Evolutionary conservation across 2,888 invertebrate genomes (phyloP), one percentile per base, ranked within the genome.

Genomic region (Hesperia comma): DNA sequence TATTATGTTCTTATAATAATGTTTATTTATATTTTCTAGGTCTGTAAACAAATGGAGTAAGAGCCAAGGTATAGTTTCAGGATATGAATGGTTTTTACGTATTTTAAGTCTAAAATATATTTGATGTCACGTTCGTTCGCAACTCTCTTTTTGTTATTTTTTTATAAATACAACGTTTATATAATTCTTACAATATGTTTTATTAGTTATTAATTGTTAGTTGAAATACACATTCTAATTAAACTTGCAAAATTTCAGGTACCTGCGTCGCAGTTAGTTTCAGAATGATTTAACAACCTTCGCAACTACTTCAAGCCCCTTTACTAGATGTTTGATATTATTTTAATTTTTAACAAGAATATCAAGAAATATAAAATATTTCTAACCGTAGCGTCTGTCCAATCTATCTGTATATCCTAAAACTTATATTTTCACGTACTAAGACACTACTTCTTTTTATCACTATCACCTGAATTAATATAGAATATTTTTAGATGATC

Each of bases 401-500:
- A 69, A 71, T 74, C 63, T 71, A 72, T 72, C 70, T 15, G 63
- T 69, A 70, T 69, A 68, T 66, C 70, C 61, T 71, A 72, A 53
- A 55, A 77, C 75, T 78, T 75, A 76, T 79, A 80, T 80, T 79
- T 82, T 84, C 83, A 79, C 80, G 81, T 86, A 80, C 74, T 80
- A 72, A 64, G 78, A 78, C 81, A 80, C 78, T 74, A 77, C 81
- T 55, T 84, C 72, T 72, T 74, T n/a, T 71, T 71, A 71, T 72
- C 72, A 72, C 68, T 78, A 76, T 79, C 79, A 81, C 78, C 69
- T 71, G 71, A 68, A 71, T 68, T 78, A n/a, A 80, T 80, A 79
- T 88, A 87, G 84, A 82, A 85, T 91, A 91, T 91, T 92, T 92
- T 92, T 92, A 92, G 91, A 92, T 80, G 82, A 91, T 82, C 87